phyloP scores from a whole-genome alignment of 2,797 vertebrate species.

The Scleropages formosus region DNA sequence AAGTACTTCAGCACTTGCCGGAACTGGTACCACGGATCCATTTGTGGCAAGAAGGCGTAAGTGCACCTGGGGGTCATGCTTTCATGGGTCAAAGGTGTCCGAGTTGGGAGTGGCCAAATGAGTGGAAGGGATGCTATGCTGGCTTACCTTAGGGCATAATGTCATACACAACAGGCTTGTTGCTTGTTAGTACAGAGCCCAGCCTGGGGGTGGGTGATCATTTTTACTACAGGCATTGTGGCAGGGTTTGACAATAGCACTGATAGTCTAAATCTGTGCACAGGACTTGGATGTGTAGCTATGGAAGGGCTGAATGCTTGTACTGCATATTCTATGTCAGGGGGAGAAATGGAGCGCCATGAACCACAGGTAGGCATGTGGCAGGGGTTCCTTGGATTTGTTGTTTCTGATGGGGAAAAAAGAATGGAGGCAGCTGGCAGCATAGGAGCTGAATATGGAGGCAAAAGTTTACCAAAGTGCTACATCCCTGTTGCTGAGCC shows the following conservation, averaged over 20 bases:
- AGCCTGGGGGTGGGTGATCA: neutral
- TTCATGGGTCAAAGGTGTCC: conserved; percentile 15
- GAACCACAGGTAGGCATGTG: too few relatives aligned
- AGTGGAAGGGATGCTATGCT: neutral
- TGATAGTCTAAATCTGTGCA: too few relatives aligned
- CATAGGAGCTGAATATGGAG: too few relatives aligned
- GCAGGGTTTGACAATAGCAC: too few relatives aligned
- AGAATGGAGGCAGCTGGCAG: too few relatives aligned
- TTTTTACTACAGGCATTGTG: neutral
- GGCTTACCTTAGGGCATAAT: neutral
- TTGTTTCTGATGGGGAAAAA: too few relatives aligned
- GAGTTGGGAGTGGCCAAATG: neutral
- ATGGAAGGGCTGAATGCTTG: too few relatives aligned
- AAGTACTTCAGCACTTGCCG: conserved; percentile 97
- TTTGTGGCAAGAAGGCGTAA: conserved; percentile 96
- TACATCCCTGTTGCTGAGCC: neutral
- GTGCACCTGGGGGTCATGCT: conserved; percentile 53
- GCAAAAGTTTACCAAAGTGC: too few relatives aligned
- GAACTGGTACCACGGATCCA: conserved; percentile 92
- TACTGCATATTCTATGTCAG: too few relatives aligned
- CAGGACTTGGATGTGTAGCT: too few relatives aligned
- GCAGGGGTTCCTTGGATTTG: too few relatives aligned
- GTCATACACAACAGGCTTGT: neutral
- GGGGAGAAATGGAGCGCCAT: too few relatives aligned
- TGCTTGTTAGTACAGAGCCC: neutral